Base-by-base conservation (phyloP, 1,140 invertebrate genomes). In the Plutomurus gul region DNA sequence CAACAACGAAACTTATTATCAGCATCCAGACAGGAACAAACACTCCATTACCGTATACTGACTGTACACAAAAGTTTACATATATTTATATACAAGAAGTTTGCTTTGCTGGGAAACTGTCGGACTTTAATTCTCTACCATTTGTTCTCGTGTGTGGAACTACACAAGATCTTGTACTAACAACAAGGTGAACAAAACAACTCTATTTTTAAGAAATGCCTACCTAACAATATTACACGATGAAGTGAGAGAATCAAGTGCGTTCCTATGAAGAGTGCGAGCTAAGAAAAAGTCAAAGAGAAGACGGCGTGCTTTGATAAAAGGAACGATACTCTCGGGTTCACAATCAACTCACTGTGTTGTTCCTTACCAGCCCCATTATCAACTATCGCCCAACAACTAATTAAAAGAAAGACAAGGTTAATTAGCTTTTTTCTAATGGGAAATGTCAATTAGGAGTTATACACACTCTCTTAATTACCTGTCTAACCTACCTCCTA, bases 401-500 rank as follows among this genome's bases (percentile, higher is more conserved):
- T 65, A 65, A 65, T 65, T 65, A 65, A 65, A 65, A 65, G 27
- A 13, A 33, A 33, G 56, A 65, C 56, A 65, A 65, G 56, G 25
- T 33, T 65, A 65, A 65, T 65, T 65, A 65, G 27, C 30, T 18
- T 65, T 65, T 65, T 65, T 65, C 56, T 65, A 33, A 65, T n/a
- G 56, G 56, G 56, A 65, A 65, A 65, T 65, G 56, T 65, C 56
- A 65, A 65, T 65, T 65, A 65, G 56, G 56, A 65, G 56, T 65
- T 65, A 65, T 65, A 65, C 56, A 65, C 56, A 65, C 56, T 65
- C 56, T 60, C 56, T 65, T 65, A 65, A 65, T 65, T 65, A 65
- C 56, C 56, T 65, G 56, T 65, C 56, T 65, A 4, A 25, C 56
- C 11, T 13, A 65, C 56, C 56, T 65, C 56, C 56, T 65, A 65